Evolutionary conservation across 2,888 invertebrate genomes (phyloP).

Genomic region (Geotrupes spiniger): DNA sequence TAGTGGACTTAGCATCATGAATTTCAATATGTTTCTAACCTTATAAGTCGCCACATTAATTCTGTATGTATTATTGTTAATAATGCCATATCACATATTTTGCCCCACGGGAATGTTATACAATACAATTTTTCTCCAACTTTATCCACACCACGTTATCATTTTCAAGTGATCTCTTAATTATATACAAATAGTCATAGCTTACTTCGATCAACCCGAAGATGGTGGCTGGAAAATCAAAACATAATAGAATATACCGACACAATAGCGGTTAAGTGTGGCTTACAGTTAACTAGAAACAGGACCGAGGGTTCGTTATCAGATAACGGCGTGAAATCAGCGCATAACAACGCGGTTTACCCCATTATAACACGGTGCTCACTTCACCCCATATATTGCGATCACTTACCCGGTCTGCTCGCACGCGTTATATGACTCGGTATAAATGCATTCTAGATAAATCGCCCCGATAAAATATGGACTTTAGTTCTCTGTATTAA

Average conservation of each 20-base stretch:
- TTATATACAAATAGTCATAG: too few relatives aligned
- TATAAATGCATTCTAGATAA: conserved; percentile 50
- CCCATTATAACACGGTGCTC: conserved; percentile 46
- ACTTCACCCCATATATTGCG: conserved; percentile 21
- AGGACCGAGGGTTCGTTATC: conserved; percentile 44
- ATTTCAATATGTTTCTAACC: too few relatives aligned
- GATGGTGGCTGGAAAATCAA: too few relatives aligned
- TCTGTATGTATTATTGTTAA: too few relatives aligned
- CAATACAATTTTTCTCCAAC: too few relatives aligned
- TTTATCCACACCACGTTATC: too few relatives aligned
- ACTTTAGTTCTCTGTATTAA: conserved; percentile 48
- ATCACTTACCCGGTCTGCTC: conserved; percentile 33
- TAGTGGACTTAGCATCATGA: too few relatives aligned
- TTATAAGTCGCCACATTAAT: too few relatives aligned
- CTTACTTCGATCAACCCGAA: too few relatives aligned
- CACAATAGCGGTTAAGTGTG: conserved; percentile 23
- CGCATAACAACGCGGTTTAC: conserved; percentile 52
- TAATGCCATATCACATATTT: too few relatives aligned
- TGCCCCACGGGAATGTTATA: too few relatives aligned
- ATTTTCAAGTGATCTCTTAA: too few relatives aligned
- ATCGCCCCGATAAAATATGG: conserved; percentile 50
- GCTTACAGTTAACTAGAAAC: conserved; percentile 36
- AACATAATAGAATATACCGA: conserved; percentile 20
- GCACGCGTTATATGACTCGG: conserved; percentile 38
- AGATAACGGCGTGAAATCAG: conserved; percentile 51